Evolutionary conservation across 2,797 vertebrate genomes (phyloP).

Genomic region (Acridotheres tristis): DNA sequence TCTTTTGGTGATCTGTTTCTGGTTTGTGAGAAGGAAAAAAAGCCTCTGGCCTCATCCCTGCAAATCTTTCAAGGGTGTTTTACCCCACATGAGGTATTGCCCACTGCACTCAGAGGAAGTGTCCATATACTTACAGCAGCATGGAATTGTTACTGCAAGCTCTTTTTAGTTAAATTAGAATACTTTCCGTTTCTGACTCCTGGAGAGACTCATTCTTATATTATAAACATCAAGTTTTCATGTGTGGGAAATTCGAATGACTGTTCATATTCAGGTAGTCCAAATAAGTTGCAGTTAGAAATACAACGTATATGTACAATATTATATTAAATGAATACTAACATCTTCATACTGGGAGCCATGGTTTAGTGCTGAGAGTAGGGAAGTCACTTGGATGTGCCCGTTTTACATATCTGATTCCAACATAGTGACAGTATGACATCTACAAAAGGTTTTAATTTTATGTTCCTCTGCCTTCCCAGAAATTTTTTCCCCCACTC

Average conservation of each 20-base stretch:
- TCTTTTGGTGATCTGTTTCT: background rate
- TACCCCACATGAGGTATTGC: accelerated
- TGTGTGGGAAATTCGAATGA: background rate
- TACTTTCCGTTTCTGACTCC: background rate
- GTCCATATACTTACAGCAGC: background rate
- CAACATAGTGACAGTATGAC: background rate
- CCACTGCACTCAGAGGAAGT: background rate
- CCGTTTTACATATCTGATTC: background rate
- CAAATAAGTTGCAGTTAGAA: background rate
- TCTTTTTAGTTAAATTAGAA: background rate
- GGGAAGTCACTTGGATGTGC: background rate
- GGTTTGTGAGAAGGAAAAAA: background rate
- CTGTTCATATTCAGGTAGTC: background rate
- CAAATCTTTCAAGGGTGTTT: background rate
- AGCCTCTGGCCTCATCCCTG: background rate
- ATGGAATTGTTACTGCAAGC: background rate
- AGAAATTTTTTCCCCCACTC: background rate
- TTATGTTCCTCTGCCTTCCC: background rate
- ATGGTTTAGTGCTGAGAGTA: background rate
- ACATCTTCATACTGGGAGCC: background rate
- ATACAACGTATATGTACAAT: accelerated
- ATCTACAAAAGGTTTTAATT: background rate
- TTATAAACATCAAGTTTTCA: background rate
- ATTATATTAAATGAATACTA: background rate
- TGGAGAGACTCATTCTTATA: background rate